phyloP scores from a whole-genome alignment of 2,113 vertebrate species.

The Leptobrachium leishanense region DNA sequence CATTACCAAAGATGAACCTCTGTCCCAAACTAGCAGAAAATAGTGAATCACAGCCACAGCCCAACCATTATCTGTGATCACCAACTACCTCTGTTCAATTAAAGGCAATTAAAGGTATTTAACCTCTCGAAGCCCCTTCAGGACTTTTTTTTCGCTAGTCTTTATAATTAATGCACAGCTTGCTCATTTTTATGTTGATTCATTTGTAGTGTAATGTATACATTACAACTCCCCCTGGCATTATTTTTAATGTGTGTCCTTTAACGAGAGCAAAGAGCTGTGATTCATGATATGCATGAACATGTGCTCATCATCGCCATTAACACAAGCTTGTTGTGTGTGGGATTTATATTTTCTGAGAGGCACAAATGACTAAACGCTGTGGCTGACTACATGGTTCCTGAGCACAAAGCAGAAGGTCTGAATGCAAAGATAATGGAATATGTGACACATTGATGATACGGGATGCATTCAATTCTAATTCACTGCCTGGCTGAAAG shows the following conservation, averaged over 20 bases:
- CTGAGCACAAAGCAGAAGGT: conserved; percentile 3
- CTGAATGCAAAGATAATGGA: conserved; percentile 5
- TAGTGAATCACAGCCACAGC: background rate
- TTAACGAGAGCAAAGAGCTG: conserved; percentile 1
- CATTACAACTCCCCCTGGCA: background rate
- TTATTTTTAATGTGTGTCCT: conserved; percentile 12
- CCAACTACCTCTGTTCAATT: conserved; percentile 22
- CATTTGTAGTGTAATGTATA: conserved; percentile 9
- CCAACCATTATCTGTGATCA: background rate
- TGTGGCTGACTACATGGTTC: conserved; percentile 4
- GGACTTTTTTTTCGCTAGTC: background rate
- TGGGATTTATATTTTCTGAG: conserved; percentile 11
- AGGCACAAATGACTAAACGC: conserved; percentile 18
- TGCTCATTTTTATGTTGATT: conserved; percentile 10
- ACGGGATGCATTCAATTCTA: background rate
- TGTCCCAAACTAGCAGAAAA: conserved; percentile 9
- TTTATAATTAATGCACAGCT: conserved; percentile 5
- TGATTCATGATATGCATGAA: conserved; percentile 26
- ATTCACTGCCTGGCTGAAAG: background rate
- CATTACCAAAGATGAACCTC: background rate
- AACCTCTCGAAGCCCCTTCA: conserved; percentile 2
- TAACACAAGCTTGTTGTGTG: conserved; percentile 14
- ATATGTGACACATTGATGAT: background rate
- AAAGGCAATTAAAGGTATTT: conserved; percentile 17
- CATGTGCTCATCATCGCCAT: conserved; percentile 23